Evolutionary conservation across 2,797 vertebrate genomes (phyloP).

Genomic region (Coccyzus lansbergi): DNA sequence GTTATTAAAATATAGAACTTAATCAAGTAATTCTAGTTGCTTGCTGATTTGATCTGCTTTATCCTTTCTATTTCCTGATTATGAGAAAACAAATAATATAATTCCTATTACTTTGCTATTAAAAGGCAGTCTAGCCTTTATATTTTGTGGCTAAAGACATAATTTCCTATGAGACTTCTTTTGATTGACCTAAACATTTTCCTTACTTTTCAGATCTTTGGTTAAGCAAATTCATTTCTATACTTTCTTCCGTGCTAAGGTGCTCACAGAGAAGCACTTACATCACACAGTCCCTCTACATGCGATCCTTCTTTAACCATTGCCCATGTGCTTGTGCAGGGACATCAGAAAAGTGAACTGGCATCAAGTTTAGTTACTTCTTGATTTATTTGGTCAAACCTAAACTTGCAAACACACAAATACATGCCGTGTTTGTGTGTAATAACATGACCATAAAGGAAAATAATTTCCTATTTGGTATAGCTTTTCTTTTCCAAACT

Average conservation of each 20-base stretch:
- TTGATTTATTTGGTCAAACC: not conserved
- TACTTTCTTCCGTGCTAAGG: constrained; percentile 39
- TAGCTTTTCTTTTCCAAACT: not conserved
- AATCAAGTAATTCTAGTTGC: not conserved
- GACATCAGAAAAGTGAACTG: not conserved
- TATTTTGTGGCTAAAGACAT: not conserved
- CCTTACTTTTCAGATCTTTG: constrained; percentile 41
- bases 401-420: not conserved
- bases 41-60: not conserved
- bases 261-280: constrained; percentile 33
- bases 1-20: not conserved
- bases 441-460: not conserved
- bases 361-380: not conserved
- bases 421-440: not conserved
- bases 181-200: constrained; percentile 52
- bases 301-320: not conserved
- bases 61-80: not conserved
- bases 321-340: not conserved
- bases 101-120: not conserved
- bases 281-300: not conserved
- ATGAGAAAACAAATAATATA: not conserved
- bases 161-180: not conserved
- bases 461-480: not conserved
- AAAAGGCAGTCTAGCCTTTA: not conserved
- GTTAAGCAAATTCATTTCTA: constrained; percentile 65